phyloP scores from a whole-genome alignment of 2,888 invertebrate species.

The Leucophenga montana region DNA sequence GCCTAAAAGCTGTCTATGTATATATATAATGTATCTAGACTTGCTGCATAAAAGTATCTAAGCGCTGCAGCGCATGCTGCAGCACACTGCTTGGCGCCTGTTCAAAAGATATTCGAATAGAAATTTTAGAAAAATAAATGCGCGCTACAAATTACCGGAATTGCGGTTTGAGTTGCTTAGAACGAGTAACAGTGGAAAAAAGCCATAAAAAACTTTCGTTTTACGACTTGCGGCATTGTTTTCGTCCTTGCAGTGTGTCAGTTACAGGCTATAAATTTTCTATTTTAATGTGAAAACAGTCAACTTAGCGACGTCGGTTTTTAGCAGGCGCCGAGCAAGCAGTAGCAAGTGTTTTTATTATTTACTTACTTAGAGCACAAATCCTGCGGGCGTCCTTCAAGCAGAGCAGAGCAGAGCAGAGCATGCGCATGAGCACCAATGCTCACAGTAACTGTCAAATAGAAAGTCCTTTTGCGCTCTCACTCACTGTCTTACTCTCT shows the following conservation, averaged over 20 bases:
- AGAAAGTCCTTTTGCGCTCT: not conserved
- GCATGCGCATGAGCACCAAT: not conserved
- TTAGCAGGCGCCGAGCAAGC: constrained; percentile 62
- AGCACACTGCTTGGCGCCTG: constrained; percentile 62
- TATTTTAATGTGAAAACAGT: constrained; percentile 72
- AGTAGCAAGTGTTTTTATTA: not conserved
- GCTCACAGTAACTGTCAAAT: too few species aligned
- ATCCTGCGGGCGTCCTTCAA: not conserved
- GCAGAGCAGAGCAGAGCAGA: not conserved
- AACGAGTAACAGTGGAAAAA: constrained; percentile 22
- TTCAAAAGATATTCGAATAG: constrained; percentile 70
- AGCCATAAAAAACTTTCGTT: not conserved
- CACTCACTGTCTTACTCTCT: too few species aligned
- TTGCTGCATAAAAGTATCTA: constrained; percentile 53
- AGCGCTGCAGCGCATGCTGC: constrained; percentile 41
- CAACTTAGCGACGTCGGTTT: constrained; percentile 71
- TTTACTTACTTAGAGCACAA: not conserved
- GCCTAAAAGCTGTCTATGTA: not conserved
- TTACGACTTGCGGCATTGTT: constrained; percentile 1
- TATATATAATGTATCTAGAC: not conserved
- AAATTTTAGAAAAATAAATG: constrained; percentile 68
- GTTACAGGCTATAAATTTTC: constrained; percentile 60
- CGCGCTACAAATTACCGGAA: constrained; percentile 45
- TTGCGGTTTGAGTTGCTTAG: constrained; percentile 45
- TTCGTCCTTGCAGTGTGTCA: constrained; percentile 19